Evolutionary conservation across 2,888 invertebrate genomes (phyloP), one percentile per base, ranked within the genome.

Genomic region (Chorisops tibialis): DNA sequence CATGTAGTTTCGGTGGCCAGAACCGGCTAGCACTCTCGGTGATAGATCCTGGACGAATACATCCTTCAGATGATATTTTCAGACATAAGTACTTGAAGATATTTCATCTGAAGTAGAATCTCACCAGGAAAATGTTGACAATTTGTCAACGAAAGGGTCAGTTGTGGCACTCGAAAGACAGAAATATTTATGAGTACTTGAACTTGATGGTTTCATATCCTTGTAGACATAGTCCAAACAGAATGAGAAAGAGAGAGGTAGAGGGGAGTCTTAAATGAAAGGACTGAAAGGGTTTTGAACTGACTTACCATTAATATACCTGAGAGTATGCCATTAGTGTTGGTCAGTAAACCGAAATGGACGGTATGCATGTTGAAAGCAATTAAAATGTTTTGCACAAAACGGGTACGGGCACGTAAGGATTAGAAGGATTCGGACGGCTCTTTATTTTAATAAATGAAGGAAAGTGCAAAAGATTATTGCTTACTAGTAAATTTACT

Each of bases 71-170:
- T 7, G 9, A 30, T 30, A 30, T 30, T 30, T 30, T 9, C 5
- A 5, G 30, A 30, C 9, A 30, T 30, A 30, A 7, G 5, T 9
- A 30, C 30, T 5, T 30, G 30, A 7, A 30, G 30, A 30, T 30
- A 30, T 30, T 30, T 9, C 30, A 7, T 30, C 30, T 30, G 30
- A 7, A 30, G 9, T 9, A 30, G 5, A 30, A 30, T 30, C 30
- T 30, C 30, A 30, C 9, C 30, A 14, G 48, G 11, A 48, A 22
- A 22, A 22, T 24, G 22, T 21, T n/a, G 48, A 48, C 24, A 22
- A 48, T 48, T 48, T 48, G 48, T 48, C 48, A 48, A 48, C 21
- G 48, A 48, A 48, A 48, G 48, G 48, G 48, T 48, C 48, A 19
- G 22, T 24, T 24, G 48, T 48, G 12, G 48, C 9, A 12, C 7